Evolutionary conservation across 2,113 vertebrate species (phyloP), one percentile per base, ranked within the genome.

Genomic region (Urocolius indicus): DNA sequence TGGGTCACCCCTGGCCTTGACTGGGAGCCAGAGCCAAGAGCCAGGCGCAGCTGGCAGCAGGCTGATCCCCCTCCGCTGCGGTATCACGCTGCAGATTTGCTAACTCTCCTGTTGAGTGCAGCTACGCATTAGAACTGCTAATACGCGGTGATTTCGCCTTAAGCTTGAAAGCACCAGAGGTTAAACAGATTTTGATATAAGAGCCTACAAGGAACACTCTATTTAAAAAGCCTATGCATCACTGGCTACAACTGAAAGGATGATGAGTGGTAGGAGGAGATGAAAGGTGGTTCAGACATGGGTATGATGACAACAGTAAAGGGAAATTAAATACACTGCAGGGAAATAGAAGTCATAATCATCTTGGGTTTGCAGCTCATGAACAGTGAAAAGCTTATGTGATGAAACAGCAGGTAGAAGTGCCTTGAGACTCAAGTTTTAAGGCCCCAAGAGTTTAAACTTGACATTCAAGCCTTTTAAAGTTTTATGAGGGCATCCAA

Each of bases 141-240:
- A 96, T 94, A 78, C 92, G 7, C 89, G 65, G 82, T 58, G 96
- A 95, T 96, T 95, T 94, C 90, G 95, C 91, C 89, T 88, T 97
- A 96, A 95, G 95, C 93, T 96, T 92, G 72, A 97, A 95, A 96
- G 92, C 89, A 96, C 90, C 94, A 97, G 95, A 97, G 97, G 97
- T 97, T 97, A 97, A 97, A 96, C 93, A 97, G 96, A 97, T 97
- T 96, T 97, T 97, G 96, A 97, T 97, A 96, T 96, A 97, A 95
- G 97, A 96, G 95, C 94, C 95, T 95, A 96, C 96, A 96, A 97
- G 96, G 96, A 97, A 97, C 95, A 97, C 87, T 97, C 93, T 94
- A 93, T 95, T 97, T 97, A 93, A 97, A 96, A 97, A 96, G 96
- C 90, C 92, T 95, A 96, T 97, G 95, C 94, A 97, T 97, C 94